Base-by-base conservation (phyloP, 2,888 invertebrate genomes). In the Dynastes grantii region DNA sequence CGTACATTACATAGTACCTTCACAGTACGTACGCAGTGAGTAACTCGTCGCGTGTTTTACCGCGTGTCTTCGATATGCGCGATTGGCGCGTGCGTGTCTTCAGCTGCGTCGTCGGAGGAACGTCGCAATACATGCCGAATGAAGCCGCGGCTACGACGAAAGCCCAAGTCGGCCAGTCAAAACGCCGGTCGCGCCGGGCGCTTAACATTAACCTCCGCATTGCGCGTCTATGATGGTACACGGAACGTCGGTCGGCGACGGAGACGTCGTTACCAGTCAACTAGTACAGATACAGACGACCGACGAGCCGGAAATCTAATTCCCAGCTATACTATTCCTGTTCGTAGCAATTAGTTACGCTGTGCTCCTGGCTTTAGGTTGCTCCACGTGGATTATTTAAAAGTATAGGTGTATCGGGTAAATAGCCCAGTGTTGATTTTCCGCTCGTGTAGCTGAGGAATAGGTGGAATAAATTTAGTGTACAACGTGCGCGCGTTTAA, bases 41-140 rank as follows among this genome's bases (percentile, higher is more conserved):
- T 32, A 22, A 61, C 61, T 32, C 51, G 16, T 53, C 58, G 76
- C 64, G 73, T 64, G 76, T 64, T 32, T 22, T 53, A 61, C 61
- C 77, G 77, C 68, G 71, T 68, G 77, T 70, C 63, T 76, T 37
- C 37, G 51, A 49, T 40, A 65, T 68, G 55, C 63, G 73, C 71
- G 73, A 73, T 51, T 27, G 65, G 78, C 78, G 78, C 78, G 61
- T 78, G 78, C 78, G 78, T 73, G 64, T 68, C 45, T 49, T 64
- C 55, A 58, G 55, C 68, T 22, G 55, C 78, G 68, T 32, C 49
- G 45, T 45, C 45, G 45, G 45, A 45, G 6, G 45, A 45, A 45
- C 45, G 45, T 45, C 45, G 45, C 45, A 45, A 45, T 8, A 45
- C 68, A 22, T 22, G 51, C 27, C 45, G 61, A 40, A 55, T 53